A percentile compares a stretch with the other conserved stretches of the same genome.
phyloP scores from a whole-genome alignment of 2,797 vertebrate species.

The Crocidura indochinensis region DNA sequence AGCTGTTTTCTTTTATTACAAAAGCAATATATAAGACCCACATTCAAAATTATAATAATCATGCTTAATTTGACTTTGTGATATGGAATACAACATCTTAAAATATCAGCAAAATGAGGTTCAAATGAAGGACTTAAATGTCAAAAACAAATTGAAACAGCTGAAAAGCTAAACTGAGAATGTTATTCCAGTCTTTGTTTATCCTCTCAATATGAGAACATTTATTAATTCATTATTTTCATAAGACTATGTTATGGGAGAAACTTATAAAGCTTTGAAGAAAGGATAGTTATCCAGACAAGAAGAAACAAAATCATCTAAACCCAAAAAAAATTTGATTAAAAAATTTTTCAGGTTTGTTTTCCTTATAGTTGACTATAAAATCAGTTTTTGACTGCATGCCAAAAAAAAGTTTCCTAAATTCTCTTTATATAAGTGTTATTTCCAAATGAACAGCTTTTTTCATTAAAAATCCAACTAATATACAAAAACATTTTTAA shows the following conservation, averaged over 20 bases:
- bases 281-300: background rate
- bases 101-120: constrained; percentile 61
- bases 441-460: constrained; percentile 51
- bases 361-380: constrained; percentile 49
- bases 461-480: background rate
- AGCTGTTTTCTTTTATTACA: constrained; percentile 61
- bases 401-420: background rate
- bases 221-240: constrained; percentile 69
- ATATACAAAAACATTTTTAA: constrained; percentile 9
- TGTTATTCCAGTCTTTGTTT: constrained; percentile 38
- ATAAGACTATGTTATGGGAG: constrained; percentile 22
- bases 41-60: constrained; percentile 55
- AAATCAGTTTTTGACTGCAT: constrained; percentile 48
- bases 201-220: constrained; percentile 18
- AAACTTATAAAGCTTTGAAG: constrained; percentile 48
- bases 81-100: constrained; percentile 55
- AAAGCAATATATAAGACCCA: constrained; percentile 28
- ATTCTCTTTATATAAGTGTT: background rate
- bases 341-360: constrained; percentile 35
- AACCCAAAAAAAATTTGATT: background rate
- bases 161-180: constrained; percentile 62
- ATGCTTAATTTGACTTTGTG: constrained; percentile 64
- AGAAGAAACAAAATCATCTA: constrained; percentile 31
- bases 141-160: constrained; percentile 69
- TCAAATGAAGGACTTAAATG: constrained; percentile 68